Conservation (phyloP, 2,113 vertebrate species). For the Neodontobutis hainanensis region DNA sequence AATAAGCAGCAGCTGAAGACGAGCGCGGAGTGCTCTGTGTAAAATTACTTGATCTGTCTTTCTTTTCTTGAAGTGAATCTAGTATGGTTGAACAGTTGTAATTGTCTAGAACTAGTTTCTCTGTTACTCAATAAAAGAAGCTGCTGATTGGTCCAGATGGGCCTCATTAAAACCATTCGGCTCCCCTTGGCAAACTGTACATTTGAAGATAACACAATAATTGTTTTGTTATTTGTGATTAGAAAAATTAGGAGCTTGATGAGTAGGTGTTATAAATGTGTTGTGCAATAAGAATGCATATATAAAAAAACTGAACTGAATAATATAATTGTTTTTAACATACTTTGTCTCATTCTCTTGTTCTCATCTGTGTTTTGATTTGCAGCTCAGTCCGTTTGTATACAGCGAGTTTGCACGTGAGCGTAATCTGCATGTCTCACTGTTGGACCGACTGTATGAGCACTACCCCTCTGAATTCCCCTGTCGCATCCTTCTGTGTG, state of each 20-base stretch:
- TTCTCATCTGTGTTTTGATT: conserved; percentile 48
- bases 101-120: neutral
- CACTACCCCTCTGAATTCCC: conserved; percentile 96
- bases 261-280: neutral
- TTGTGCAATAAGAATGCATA: neutral
- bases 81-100: neutral
- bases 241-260: too few relatives aligned
- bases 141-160: neutral
- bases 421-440: conserved; percentile 94
- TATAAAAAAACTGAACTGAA: too few relatives aligned
- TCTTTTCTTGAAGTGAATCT: conserved; percentile 16
- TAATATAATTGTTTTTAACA: neutral
- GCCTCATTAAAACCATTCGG: too few relatives aligned
- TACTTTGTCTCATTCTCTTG: neutral
- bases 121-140: neutral
- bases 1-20: conserved; percentile 15
- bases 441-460: conserved; percentile 97
- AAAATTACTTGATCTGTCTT: conserved; percentile 24
- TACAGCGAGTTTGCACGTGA: conserved; percentile 99
- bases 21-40: conserved; percentile 10
- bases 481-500: conserved; percentile 97
- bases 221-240: too few relatives aligned
- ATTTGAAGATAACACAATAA: too few relatives aligned
- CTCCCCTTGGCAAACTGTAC: too few relatives aligned
- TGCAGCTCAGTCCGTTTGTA: conserved; percentile 98